Evolutionary conservation across 2,888 invertebrate genomes (phyloP), one percentile per base, ranked within the genome.

Genomic region (Leuctra nigra): DNA sequence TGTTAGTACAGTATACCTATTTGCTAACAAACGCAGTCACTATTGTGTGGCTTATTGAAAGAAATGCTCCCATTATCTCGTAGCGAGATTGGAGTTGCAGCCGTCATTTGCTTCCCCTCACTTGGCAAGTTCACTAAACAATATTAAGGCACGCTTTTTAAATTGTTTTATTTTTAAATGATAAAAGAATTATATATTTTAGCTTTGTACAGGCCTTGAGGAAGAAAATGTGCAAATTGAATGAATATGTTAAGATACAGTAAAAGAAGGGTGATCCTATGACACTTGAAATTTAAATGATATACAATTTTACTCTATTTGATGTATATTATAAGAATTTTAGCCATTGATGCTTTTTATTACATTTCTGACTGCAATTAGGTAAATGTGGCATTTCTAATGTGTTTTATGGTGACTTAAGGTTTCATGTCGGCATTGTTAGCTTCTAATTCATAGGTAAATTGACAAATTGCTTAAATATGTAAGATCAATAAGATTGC

Each of bases 181-280:
- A 41, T 16, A 41, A 20, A 41, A 18, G 29, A 41, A 41, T 50
- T 50, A 53, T 53, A 57, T 59, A 57, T 57, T 55, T 47, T 60
- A 60, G 57, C 59, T 55, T 55, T 60, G 59, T 60, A 57, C 59
- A 60, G 59, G 55, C 52, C 41, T 46, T 47, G 55, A 50, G 53
- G 48, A 48, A 53, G 44, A 53, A 52, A 33, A 50, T 53, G 57
- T 59, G 59, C 55, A 55, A 59, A 52, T 50, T 44, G 4, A 29
- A 48, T 35, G 35, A 50, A 13, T 13, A 50, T n/a, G 44, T 20
- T 20, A 44, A n/a, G 22, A 44, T 22, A n/a, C 44, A 44, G 23
- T 46, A 25, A 48, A 54, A 50, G 54, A 57, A 47, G 20, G 22
- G 18, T 22, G 52, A 41, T n/a, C n/a, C n/a, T n/a, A n/a, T n/a